Evolutionary conservation across 2,113 vertebrate genomes (phyloP).

Genomic region (Myotis brandtii): DNA sequence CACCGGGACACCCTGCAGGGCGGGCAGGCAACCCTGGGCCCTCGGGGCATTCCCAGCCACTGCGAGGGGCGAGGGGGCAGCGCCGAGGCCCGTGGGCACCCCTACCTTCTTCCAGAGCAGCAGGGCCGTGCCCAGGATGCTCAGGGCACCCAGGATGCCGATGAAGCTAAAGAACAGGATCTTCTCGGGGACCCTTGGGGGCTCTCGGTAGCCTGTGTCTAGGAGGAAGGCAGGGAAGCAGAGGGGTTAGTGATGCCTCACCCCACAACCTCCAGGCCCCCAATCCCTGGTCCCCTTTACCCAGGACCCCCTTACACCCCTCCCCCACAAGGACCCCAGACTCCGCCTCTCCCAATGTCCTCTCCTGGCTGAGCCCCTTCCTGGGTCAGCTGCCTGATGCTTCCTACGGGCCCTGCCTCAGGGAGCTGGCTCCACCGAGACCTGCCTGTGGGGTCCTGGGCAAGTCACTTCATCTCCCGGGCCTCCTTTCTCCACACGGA

Average conservation of each 20-base stretch:
- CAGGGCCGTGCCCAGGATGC: conserved; percentile 78
- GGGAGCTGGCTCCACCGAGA: neutral
- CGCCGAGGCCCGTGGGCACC: fast-evolving
- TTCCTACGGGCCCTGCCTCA: neutral
- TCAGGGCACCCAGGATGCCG: conserved; percentile 69
- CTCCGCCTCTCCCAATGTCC: no score
- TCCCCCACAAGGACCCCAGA: fast-evolving
- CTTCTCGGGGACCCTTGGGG: conserved; percentile 14
- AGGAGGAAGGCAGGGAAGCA: conserved; percentile 25
- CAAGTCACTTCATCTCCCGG: fast-evolving
- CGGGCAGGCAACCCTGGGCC: no score
- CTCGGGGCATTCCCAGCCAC: fast-evolving
- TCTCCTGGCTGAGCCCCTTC: neutral
- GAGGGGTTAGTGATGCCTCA: conserved; percentile 25
- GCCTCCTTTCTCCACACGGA: neutral
- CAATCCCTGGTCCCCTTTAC: neutral
- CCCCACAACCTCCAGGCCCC: neutral
- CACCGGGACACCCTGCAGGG: no score
- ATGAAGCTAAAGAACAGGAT: conserved; percentile 63
- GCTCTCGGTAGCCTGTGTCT: conserved; percentile 78
- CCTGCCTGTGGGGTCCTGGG: neutral
- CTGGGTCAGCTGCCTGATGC: fast-evolving
- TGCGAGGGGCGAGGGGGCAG: fast-evolving
- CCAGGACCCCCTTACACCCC: neutral
- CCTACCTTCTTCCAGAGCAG: conserved; percentile 85